phyloP scores from a whole-genome alignment of 2,797 vertebrate species.

The Coccyzus lansbergi region DNA sequence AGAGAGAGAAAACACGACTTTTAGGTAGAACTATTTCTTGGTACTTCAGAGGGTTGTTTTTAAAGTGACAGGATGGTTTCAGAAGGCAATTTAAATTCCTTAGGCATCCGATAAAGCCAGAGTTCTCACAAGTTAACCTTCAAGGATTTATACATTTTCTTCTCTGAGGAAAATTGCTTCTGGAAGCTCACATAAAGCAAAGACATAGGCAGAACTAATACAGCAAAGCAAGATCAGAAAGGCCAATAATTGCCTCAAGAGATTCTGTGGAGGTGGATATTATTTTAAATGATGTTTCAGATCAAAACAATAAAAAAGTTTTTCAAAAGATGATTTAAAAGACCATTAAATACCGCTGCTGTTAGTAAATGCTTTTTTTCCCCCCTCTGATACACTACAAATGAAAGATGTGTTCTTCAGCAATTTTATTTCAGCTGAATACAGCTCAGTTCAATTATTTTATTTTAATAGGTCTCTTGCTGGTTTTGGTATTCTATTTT shows the following conservation, averaged over 20 bases:
- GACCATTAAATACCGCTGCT: conserved; percentile 25
- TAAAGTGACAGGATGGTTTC: conserved; percentile 9
- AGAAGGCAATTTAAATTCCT: conserved; percentile 58
- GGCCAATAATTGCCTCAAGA: conserved; percentile 51
- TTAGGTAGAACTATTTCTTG: neutral
- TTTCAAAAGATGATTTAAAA: conserved; percentile 45
- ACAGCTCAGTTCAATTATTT: conserved; percentile 23
- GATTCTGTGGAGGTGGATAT: conserved; percentile 27
- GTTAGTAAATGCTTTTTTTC: neutral
- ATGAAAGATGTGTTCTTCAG: conserved; percentile 6
- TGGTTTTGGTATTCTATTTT: conserved; percentile 23
- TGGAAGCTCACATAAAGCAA: conserved; percentile 58
- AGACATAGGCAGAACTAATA: conserved; percentile 54
- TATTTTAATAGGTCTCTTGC: conserved; percentile 27
- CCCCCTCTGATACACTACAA: neutral
- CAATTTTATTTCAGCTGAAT: neutral
- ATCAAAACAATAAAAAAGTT: conserved; percentile 48
- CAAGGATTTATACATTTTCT: conserved; percentile 48
- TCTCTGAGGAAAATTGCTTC: conserved; percentile 38
- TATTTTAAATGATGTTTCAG: conserved; percentile 40
- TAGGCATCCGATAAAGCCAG: conserved; percentile 34
- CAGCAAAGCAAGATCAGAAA: conserved; percentile 53
- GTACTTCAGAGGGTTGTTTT: conserved; percentile 38
- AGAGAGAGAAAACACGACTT: neutral
- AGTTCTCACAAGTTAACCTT: conserved; percentile 53